Conservation (phyloP, 2,888 invertebrate species). For the Actias luna region DNA sequence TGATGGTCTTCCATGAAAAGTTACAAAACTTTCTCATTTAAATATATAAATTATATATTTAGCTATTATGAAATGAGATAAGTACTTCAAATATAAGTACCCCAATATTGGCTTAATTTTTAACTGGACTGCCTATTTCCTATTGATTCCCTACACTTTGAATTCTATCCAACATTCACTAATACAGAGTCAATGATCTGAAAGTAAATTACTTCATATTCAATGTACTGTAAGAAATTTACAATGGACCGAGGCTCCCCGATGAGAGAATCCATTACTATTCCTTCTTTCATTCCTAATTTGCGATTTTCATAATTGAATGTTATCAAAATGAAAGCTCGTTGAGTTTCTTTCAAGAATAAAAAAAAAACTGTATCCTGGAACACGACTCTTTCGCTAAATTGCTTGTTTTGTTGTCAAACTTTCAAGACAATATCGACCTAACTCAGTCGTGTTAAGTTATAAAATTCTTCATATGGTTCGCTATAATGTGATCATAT, state of each 20-base stretch:
- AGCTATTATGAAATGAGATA: background rate
- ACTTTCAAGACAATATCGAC: conserved; percentile 30
- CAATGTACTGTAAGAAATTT: conserved; percentile 48
- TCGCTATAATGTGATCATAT: conserved; percentile 45
- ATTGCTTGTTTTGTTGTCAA: conserved; percentile 42
- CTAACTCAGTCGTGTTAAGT: conserved; percentile 26
- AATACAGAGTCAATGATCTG: conserved; percentile 44
- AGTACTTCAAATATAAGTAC: background rate
- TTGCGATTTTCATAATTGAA: conserved; percentile 62
- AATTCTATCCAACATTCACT: conserved; percentile 27
- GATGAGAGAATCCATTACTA: conserved; percentile 32
- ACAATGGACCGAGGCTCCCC: conserved; percentile 20
- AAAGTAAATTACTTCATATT: conserved; percentile 52
- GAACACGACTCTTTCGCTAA: conserved; percentile 34
- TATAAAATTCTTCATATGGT: conserved; percentile 22
- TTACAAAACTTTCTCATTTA: too few species aligned
- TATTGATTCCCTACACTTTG: background rate
- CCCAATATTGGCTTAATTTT: background rate
- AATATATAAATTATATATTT: background rate
- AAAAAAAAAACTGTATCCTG: conserved; percentile 43
- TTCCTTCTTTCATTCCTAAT: conserved; percentile 40
- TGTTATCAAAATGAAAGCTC: conserved; percentile 56
- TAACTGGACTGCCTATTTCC: background rate
- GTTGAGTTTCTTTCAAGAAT: conserved; percentile 41
- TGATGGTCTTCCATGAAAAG: too few species aligned